Evolutionary conservation across 2,113 vertebrate genomes (phyloP).

Genomic region (Sinosuthora webbiana): DNA sequence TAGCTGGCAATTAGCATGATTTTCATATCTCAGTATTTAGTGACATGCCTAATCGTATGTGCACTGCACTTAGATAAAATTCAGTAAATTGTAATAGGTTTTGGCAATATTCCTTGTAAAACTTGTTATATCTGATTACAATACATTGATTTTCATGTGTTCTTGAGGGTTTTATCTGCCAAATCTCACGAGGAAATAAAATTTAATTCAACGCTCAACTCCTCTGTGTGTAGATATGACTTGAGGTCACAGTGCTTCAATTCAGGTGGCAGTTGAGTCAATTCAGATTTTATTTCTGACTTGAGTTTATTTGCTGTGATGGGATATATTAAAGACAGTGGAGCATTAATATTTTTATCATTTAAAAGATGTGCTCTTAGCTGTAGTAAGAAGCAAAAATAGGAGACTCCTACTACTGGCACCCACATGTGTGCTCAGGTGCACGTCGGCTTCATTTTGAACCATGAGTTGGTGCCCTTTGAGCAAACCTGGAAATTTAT

Average conservation of each 20-base stretch:
- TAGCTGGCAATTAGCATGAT: neutral
- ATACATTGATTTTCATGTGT: neutral
- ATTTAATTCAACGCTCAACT: neutral
- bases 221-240: neutral
- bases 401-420: neutral
- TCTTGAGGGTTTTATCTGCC: neutral
- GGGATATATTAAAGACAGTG: neutral
- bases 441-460: neutral
- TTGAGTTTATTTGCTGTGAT: neutral
- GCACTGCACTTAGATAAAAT: neutral
- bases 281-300: constrained; percentile 1
- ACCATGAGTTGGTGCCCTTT: constrained; percentile 16
- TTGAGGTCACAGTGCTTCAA: neutral
- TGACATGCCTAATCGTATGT: neutral
- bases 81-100: neutral
- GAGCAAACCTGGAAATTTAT: constrained; percentile 44
- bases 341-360: neutral
- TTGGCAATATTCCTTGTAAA: neutral
- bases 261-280: neutral
- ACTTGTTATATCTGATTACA: neutral
- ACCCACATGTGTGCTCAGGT: neutral
- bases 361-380: neutral
- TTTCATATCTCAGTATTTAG: neutral
- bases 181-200: constrained; percentile 11
- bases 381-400: constrained; percentile 1